Evolutionary conservation across 2,888 invertebrate species (phyloP), one percentile per base, ranked within the genome.

Genomic region (Drosophila falleni): DNA sequence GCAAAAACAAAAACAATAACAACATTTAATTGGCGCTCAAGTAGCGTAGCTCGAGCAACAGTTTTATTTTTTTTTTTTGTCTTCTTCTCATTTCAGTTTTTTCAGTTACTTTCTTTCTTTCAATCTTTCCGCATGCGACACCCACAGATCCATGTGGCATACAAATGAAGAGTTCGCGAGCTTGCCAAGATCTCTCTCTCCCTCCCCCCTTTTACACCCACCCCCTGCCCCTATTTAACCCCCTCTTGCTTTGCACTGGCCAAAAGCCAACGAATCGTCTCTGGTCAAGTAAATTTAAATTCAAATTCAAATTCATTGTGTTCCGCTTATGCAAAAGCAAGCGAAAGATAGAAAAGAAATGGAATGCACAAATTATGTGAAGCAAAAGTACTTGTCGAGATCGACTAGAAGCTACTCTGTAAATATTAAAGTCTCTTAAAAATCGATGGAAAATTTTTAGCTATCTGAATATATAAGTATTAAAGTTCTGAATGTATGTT

Each of bases 111-210:
- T 70, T 82, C 75, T 70, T 55, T 54, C 53, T 53, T 39, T 56
- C 83, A 76, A 78, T 83, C 84, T 82, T 83, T 83, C 81, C 84
- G 81, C 84, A 71, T 66, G 66, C 62, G 75, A 73, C 81, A 83
- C 83, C 83, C 81, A 78, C 83, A 64, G 71, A 60, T 49, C 65
- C 71, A 70, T 69, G 64, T 62, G 76, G 82, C 82, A 84, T 82
- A 82, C 82, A 82, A 82, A 82, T 82, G 82, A 73, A 74, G 62
- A 83, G 68, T 50, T 60, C 49, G 66, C 26, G 37, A 37, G 46
- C 37, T 71, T 69, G 77, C 68, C 76, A 77, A 71, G 61, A 71
- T 75, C 76, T 63, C 44, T 63, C 44, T 46, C 44, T 35, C 42
- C n/a, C 35, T 31, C 44, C 10, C 19, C 53, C 3, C 6, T 10